These are phyloP conservation scores for Pammene aurita DNA, from an alignment of 2,888 invertebrate genomes.

Conservation along the genomic window DNA sequence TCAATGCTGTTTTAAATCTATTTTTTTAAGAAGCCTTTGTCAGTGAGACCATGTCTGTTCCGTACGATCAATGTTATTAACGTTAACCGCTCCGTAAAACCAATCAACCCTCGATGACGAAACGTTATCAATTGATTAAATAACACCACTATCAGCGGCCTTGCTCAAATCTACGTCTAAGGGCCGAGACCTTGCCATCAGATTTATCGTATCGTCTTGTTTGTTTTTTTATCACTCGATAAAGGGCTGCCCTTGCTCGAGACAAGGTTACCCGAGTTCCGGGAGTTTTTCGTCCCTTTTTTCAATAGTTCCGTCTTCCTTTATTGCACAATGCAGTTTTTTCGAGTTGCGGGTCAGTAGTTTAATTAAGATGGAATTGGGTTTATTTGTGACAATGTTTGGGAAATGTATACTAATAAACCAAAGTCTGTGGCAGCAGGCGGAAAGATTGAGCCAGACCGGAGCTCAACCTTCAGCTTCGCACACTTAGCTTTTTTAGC, in stretches of 20 bases:
- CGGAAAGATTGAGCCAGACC: no score
- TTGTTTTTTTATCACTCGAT: slow-evolving; percentile 63
- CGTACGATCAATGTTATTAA: neutral
- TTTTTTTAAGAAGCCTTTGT: no score
- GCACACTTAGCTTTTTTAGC: no score
- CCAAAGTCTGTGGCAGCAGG: no score
- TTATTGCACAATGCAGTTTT: slow-evolving; percentile 30
- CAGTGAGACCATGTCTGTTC: no score
- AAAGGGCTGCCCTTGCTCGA: slow-evolving; percentile 71
- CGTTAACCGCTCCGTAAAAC: neutral
- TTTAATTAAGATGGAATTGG: slow-evolving; percentile 2
- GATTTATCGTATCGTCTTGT: slow-evolving; percentile 65
- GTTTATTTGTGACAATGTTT: neutral
- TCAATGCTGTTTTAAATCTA: no score
- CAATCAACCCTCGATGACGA: slow-evolving; percentile 6
- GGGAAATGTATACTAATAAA: no score
- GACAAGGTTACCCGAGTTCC: slow-evolving; percentile 48
- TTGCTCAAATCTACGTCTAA: slow-evolving; percentile 27
- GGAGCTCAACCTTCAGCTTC: no score
- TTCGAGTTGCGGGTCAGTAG: slow-evolving; percentile 13
- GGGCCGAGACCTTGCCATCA: slow-evolving; percentile 64
- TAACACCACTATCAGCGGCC: slow-evolving; percentile 23
- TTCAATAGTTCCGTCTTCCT: slow-evolving; percentile 23
- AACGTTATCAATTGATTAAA: slow-evolving; percentile 27
- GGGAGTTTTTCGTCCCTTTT: slow-evolving; percentile 30